These are phyloP conservation scores for Ceramica pisi DNA, from an alignment of 2,888 invertebrate species.

Conservation along the genomic window DNA sequence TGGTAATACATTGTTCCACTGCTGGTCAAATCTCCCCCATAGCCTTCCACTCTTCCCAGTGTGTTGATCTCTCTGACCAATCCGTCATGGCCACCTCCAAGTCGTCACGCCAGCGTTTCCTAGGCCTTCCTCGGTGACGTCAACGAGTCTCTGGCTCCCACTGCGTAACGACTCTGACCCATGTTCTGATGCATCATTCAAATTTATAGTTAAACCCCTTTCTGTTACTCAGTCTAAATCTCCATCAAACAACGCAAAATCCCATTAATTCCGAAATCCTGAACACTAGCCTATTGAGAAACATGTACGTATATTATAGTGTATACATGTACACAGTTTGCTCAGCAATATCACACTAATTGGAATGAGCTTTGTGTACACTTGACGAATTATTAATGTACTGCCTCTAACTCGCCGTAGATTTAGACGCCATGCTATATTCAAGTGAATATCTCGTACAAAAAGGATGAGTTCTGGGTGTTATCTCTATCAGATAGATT, in stretches of 20 bases:
- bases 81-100: too few species aligned
- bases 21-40: too few species aligned
- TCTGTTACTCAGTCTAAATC: neutral
- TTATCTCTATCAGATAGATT: too few species aligned
- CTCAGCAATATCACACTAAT: constrained; percentile 41
- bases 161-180: too few species aligned
- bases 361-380: constrained; percentile 51
- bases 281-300: constrained; percentile 7
- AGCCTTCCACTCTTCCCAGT: too few species aligned
- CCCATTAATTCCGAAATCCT: constrained; percentile 21
- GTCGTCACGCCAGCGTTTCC: too few species aligned
- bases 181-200: too few species aligned
- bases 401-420: neutral
- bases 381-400: constrained; percentile 51
- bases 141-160: too few species aligned
- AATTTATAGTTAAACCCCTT: neutral
- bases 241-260: neutral
- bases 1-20: too few species aligned
- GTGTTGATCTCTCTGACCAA: too few species aligned
- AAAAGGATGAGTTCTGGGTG: too few species aligned
- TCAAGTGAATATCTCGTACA: neutral
- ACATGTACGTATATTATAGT: neutral
- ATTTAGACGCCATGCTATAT: neutral
- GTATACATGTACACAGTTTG: neutral
- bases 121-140: too few species aligned